Evolutionary conservation across 2,888 invertebrate species (phyloP), one percentile per base, ranked within the genome.

Genomic region (Vanessa cardui): DNA sequence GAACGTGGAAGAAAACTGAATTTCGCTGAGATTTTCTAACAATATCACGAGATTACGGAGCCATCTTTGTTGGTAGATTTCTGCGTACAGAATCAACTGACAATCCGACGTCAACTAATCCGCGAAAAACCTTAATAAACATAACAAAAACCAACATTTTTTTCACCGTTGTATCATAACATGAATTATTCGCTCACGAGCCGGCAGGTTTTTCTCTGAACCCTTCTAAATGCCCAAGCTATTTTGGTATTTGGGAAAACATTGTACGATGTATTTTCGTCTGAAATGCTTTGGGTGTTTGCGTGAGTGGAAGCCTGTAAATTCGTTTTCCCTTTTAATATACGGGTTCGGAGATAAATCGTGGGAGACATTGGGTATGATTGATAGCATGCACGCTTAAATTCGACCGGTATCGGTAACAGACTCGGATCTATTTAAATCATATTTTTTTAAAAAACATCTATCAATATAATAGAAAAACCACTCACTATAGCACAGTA

Each of bases 311-410:
- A 58, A 44, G 66, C 45, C 63, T 73, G 67, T 73, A 73, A 71
- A 71, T 69, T 73, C 72, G 73, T 69, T 84, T 85, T 85, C 83
- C n/a, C 84, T 85, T 88, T 89, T 90, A 88, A 89, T 88, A 88
- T 87, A 85, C 85, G 85, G 78, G 72, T 74, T 72, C 72, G 82
- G 85, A 87, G 89, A 90, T 89, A 88, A 89, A 90, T 90, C 86
- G 84, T 79, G 81, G 82, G 86, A 88, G 88, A 89, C 89, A 87
- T 78, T 80, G 82, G 82, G 77, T 83, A 81, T 89, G 90, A 90
- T 90, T 86, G 89, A 90, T 90, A 79, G 83, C 76, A 66, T 67
- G 72, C 76, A 78, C 83, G 80, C 83, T 88, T 84, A 81, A 81
- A 85, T 83, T 82, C 81, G 78, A 77, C 75, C 73, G 74, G 64